Conservation (phyloP, 2,797 vertebrate species). For the Otolemur crassicaudatus region DNA sequence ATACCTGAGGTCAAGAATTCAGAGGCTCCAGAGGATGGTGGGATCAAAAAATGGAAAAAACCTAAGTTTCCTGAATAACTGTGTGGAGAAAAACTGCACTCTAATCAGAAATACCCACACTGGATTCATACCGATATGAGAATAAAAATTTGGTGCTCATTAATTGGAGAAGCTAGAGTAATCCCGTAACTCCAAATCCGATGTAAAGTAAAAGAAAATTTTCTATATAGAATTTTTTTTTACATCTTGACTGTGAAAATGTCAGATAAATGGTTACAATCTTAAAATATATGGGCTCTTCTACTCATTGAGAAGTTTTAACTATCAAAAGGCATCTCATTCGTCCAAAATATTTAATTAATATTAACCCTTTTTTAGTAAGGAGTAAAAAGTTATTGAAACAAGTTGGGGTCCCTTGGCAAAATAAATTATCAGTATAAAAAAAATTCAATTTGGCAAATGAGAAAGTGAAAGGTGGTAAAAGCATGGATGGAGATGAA, state of each 20-base stretch:
- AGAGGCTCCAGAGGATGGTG: neutral
- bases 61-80: neutral
- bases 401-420: neutral
- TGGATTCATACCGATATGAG: neutral
- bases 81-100: neutral
- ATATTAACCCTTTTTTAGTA: neutral
- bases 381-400: neutral
- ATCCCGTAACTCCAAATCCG: neutral
- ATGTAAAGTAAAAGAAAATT: conserved; percentile 16
- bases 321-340: neutral
- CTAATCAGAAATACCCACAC: neutral
- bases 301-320: neutral
- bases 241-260: neutral
- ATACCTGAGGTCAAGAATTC: neutral
- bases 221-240: neutral
- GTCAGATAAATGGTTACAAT: neutral
- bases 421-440: conserved; percentile 29
- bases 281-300: neutral
- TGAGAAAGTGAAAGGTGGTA: neutral
- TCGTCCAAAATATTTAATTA: neutral
- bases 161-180: neutral
- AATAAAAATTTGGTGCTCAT: neutral
- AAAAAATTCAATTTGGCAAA: neutral
- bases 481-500: neutral
- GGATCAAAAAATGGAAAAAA: neutral